Base-by-base conservation (phyloP, 2,888 invertebrate genomes). In the Resseliella maxima region DNA sequence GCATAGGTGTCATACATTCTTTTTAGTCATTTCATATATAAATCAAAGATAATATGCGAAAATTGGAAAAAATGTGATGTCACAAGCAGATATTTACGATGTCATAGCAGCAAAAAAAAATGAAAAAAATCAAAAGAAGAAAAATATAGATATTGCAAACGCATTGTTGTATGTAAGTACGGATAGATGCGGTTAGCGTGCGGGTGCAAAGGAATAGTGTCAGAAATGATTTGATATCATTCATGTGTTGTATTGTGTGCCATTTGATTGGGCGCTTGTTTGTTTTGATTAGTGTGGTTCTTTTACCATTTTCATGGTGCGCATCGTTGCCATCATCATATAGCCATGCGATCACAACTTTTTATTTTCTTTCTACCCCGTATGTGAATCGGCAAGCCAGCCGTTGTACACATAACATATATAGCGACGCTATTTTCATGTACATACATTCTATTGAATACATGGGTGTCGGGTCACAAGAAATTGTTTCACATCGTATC, bases 351-450 rank as follows among this genome's bases (percentile, higher is more conserved):
- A 72, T 72, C 72, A 15, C 31, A 72, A n/a, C n/a, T n/a, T n/a
- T n/a, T n/a, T n/a, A n/a, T n/a, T n/a, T n/a, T n/a, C 72, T 72
- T 72, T 72, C 72, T 31, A n/a, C n/a, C 72, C 72, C 72, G 72
- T 31, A 72, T 72, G 72, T 72, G 72, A 72, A 35, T 72, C 72
- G 72, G 35, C 15, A 27, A 15, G 8, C 41, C 46, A 50, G 46
- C 59, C 59, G 27, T 24, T 59, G 59, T 59, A 6, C 18, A 59
- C 59, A 59, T 24, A 59, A 5, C 24, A 27, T 24, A n/a, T 3
- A 59, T 2, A 2, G 12, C 24, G 27, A 24, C 59, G 59, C 8
- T 50, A 12, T 41, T 41, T 21, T 6, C 50, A 50, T 10, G 18
- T 18, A 50, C 41, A 41, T 12, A 41, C 41, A 41, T 50, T 24